Evolutionary conservation across 2,113 vertebrate genomes (phyloP).

Genomic region (Xiphorhynchus elegans): DNA sequence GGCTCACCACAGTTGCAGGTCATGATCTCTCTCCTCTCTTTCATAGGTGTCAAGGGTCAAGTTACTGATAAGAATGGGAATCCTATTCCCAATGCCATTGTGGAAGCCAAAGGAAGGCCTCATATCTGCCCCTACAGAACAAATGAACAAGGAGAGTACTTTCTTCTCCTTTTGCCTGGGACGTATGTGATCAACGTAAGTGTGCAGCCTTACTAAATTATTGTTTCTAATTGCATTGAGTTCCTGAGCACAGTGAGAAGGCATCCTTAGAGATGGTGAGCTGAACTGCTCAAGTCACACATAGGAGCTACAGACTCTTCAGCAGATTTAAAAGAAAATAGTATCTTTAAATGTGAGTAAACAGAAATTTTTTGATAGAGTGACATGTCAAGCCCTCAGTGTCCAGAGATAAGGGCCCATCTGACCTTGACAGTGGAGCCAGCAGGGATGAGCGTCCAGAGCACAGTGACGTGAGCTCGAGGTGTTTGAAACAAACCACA

Average conservation of each 20-base stretch:
- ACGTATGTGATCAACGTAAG: slow-evolving; percentile 88
- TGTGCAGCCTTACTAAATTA: neutral
- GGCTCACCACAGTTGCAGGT: neutral
- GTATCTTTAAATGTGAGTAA: neutral
- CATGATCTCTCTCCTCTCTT: neutral
- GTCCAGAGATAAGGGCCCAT: neutral
- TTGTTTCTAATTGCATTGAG: neutral
- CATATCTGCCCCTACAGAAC: slow-evolving; percentile 88
- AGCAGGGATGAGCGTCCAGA: neutral
- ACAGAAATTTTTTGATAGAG: neutral
- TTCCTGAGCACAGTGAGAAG: neutral
- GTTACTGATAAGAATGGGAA: slow-evolving; percentile 78
- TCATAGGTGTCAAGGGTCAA: slow-evolving; percentile 90
- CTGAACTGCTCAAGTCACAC: neutral
- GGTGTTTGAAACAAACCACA: neutral
- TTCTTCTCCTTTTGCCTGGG: slow-evolving; percentile 89
- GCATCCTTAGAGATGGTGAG: neutral
- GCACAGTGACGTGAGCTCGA: rapidly evolving
- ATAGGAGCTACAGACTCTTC: neutral
- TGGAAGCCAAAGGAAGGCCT: slow-evolving; percentile 83
- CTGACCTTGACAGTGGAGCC: neutral
- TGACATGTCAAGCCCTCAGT: neutral
- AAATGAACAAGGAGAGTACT: slow-evolving; percentile 88
- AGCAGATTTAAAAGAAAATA: neutral
- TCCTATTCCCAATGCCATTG: slow-evolving; percentile 81